Conservation (phyloP, 2,113 vertebrate genomes). For the Lipotes vexillifer region DNA sequence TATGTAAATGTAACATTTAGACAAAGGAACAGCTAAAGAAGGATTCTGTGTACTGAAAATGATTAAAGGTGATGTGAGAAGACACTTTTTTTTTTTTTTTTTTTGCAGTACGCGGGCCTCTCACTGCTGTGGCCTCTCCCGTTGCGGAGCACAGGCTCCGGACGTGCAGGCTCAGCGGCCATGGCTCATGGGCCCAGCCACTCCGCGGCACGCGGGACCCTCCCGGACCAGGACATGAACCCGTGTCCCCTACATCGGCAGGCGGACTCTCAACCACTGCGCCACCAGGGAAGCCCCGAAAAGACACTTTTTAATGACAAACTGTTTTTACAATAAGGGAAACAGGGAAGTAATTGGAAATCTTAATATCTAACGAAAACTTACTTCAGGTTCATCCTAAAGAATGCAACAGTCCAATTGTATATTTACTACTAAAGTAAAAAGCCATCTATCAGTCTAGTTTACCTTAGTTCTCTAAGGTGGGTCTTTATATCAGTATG, state of each 20-base stretch:
- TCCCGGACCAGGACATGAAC: too few relatives aligned
- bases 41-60: neutral
- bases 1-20: slow-evolving; percentile 52
- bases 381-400: neutral
- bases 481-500: neutral
- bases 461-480: neutral
- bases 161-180: too few relatives aligned
- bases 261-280: too few relatives aligned
- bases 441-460: neutral
- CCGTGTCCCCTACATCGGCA: too few relatives aligned
- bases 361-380: neutral
- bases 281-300: too few relatives aligned
- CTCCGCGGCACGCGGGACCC: too few relatives aligned
- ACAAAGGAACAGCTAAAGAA: slow-evolving; percentile 14
- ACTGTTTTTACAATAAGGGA: neutral
- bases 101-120: too few relatives aligned
- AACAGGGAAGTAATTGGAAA: neutral
- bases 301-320: slow-evolving; percentile 21
- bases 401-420: neutral
- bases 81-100: neutral
- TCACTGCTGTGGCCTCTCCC: too few relatives aligned
- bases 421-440: neutral
- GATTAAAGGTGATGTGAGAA: neutral
- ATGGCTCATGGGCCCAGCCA: too few relatives aligned
- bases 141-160: too few relatives aligned